Evolutionary conservation across 2,888 invertebrate species (phyloP).

Genomic region (Protodeltote pygarga): DNA sequence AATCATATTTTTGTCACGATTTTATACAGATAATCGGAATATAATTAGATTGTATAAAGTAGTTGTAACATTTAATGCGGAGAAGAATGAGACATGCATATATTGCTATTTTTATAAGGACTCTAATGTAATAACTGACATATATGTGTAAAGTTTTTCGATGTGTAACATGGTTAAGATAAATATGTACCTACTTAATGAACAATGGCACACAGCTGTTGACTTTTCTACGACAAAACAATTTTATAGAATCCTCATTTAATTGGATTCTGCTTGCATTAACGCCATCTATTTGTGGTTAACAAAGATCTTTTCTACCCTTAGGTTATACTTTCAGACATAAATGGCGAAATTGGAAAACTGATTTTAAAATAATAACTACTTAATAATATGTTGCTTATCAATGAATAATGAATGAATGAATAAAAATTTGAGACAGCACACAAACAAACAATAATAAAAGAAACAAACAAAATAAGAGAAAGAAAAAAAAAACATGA

Average conservation of each 20-base stretch:
- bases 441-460: too few species aligned
- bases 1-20: too few species aligned
- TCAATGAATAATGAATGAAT: conserved; percentile 5
- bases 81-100: too few species aligned
- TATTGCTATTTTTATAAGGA: background rate
- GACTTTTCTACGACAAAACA: background rate
- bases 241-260: background rate
- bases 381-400: conserved; percentile 1
- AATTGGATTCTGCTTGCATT: background rate
- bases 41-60: background rate
- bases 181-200: too few species aligned
- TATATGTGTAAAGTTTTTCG: background rate
- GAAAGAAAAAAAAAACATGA: too few species aligned
- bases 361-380: conserved; percentile 4
- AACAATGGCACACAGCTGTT: background rate
- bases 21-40: too few species aligned
- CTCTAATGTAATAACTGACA: background rate
- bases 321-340: conserved; percentile 2
- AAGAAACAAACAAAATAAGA: too few species aligned
- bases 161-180: too few species aligned
- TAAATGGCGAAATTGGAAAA: conserved; percentile 4
- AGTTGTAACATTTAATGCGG: background rate
- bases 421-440: too few species aligned
- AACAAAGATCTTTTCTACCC: background rate
- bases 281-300: background rate